Percentiles rank a stretch among this genome's conserved stretches.
phyloP scores from a whole-genome alignment of 30 jellyfish, hydroid and myxozoan species.

The Cassiopea andromeda region DNA sequence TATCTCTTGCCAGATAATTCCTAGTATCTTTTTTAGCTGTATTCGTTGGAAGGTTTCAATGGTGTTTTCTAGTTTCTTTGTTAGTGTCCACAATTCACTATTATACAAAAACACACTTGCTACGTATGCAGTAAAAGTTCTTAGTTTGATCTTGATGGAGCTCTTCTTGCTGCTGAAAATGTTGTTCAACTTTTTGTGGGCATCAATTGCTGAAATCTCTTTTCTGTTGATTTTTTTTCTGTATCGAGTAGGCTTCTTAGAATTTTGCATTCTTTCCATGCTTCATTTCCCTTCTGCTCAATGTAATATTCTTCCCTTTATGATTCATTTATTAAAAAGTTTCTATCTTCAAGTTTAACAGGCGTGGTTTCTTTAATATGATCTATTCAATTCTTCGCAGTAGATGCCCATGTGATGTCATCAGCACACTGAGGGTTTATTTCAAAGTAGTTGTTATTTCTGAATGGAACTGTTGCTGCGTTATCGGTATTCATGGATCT shows the following conservation, averaged over 20 bases:
- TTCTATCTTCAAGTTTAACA: constrained; percentile 23
- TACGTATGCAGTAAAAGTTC: constrained; percentile 36
- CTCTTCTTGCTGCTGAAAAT: constrained; percentile 49
- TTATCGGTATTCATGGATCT: not conserved
- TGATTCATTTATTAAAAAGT: constrained; percentile 39
- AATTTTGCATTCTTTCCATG: constrained; percentile 53
- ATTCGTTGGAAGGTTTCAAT: too few species aligned
- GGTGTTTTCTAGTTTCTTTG: not conserved
- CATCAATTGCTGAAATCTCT: constrained; percentile 50
- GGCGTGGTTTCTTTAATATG: constrained; percentile 37
- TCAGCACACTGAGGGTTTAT: constrained; percentile 61
- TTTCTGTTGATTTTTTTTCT: constrained; percentile 38
- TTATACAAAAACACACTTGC: constrained; percentile 31
- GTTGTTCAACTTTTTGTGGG: constrained; percentile 48
- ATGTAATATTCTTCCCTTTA: constrained; percentile 69
- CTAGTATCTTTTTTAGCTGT: too few species aligned
- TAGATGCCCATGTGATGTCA: constrained; percentile 49
- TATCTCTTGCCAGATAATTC: too few species aligned
- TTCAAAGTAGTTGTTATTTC: constrained; percentile 56
- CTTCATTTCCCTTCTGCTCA: constrained; percentile 55
- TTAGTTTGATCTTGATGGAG: constrained; percentile 43
- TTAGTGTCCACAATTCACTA: constrained; percentile 30
- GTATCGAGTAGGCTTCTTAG: constrained; percentile 62
- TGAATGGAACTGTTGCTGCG: constrained; percentile 46
- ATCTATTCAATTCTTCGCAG: constrained; percentile 23